Evolutionary conservation across 2,113 vertebrate species (phyloP), one percentile per base, ranked within the genome.

Genomic region (Rallus limicola): DNA sequence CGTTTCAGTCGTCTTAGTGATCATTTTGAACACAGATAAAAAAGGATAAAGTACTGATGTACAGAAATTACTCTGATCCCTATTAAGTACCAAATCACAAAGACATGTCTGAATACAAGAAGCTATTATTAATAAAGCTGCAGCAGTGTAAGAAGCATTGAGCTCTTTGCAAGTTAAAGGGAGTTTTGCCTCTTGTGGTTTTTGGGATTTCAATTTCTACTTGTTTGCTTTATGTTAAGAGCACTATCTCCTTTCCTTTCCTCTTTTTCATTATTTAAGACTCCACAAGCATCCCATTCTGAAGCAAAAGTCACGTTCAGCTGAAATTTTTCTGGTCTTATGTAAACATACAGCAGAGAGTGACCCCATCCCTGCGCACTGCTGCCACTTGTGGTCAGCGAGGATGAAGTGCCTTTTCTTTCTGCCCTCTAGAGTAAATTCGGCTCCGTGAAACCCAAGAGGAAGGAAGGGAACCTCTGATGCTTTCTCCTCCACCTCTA

Each of bases 51-150:
- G 20, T 69, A 82, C 28, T 60, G 34, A 92, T 74, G 40, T 63
- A 52, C 16, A 68, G 68, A 91, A 94, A 79, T 81, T 5, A 26
- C 56, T 88, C 38, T 69, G 53, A 86, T 64, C 31, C 48, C 58
- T 88, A 5, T 55, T 88, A 96, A 93, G 82, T 29, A 62, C 7
- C 26, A 86, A 70, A 90, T 64, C 69, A 78, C 42, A 92, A 93
- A 83, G 77, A 90, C 52, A 74, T 78, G 46, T 46, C 77, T 86
- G 42, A 92, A 64, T 67, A 75, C 8, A 78, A 77, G 83, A 81
- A 64, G 48, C 34, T 62, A 31, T 58, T 82, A 74, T 70, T 60
- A 75, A 88, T 71, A 93, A 89, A 78, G 46, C 23, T 86, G 75
- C 40, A 71, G 11, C 36, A 78, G 28, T 34, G 17, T 38, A 83